Base-by-base conservation (phyloP, 1,140 invertebrate species). In the Anoplophora glabripennis region DNA sequence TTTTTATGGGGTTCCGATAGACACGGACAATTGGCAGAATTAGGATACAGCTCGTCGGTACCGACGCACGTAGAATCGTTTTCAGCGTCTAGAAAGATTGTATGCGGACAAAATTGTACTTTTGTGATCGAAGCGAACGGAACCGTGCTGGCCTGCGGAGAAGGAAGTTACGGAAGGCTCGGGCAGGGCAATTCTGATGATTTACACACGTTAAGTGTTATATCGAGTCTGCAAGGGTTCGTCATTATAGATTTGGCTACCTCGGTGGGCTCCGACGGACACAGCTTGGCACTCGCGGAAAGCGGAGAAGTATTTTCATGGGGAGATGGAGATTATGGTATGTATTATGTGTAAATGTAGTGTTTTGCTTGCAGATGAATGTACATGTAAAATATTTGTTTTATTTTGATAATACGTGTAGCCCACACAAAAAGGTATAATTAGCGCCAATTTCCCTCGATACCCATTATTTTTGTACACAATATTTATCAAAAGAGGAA, bases 171-270 rank as follows among this genome's bases (percentile, higher is more conserved):
- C 74, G 94, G 94, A 0, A 78, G 94, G 0, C 78, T 98, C 1
- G 94, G 94, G 0, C 93, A 96, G 73, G 93, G 93, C 0, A 93
- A 96, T 72, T 93, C 90, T 34, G 93, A 97, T 69, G 94, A 97
- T 78, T 91, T 79, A 10, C 81, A 84, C 55, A 77, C 81, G 3
- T 77, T 84, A 5, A 83, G 82, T 40, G 76, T 83, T n/a, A 84
- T 88, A 47, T 84, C 84, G 3, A 79, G 82, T 41, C 72, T 88
- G 15, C 85, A 86, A 80, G 85, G 85, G 21, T 88, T 85, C 78
- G 83, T 87, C 1, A 81, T 87, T 7, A 82, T 80, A 34, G 79
- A 84, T 67, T 67, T 88, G 49, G 79, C 81, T 2, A 86, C 84
- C 0, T 86, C 94, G 0, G 96, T 94, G 74, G 95, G 95, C 0